Base-by-base conservation (phyloP, 1,140 invertebrate species). In the Ips typographus region DNA sequence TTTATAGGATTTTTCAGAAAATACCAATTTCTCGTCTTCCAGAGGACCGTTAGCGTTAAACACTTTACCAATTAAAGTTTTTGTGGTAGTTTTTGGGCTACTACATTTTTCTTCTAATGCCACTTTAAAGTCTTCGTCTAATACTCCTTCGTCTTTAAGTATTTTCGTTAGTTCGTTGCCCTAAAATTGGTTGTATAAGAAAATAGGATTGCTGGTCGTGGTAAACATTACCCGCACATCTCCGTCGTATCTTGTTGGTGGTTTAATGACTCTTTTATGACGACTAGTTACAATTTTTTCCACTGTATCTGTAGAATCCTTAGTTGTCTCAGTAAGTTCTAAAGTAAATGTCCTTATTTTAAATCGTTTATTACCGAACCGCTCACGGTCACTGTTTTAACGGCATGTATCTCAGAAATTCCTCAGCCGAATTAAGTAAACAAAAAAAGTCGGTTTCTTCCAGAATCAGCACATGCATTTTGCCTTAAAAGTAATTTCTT, bases 151-250 rank as follows among this genome's bases (percentile, higher is more conserved):
- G 75, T 91, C 87, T 73, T 85, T 85, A 65, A 91, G 88, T 72
- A 91, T 89, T 74, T 85, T 83, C 75, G 90, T 89, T 52, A 91
- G 79, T 81, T 91, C 90, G 80, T 89, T 89, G 1, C 89, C 90
- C 83, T 89, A 68, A 52, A 64, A 53, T 1, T 4, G 4, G 39
- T 6, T 58, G 2, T 36, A 36, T 44, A 44, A 44, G 22, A 40
- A 58, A 58, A 0, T 22, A 8, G 41, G 1, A 40, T 40, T 58
- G 38, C 41, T 41, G 39, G 5, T 5, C 5, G 56, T 58, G 7
- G 8, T 7, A 58, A 40, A 58, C 6, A 4, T 40, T 75, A 87
- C 86, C 79, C 86, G 88, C 8, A 91, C 85, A 69, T 84, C 85
- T 82, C 89, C 88, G 73, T 84, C 85, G 73, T 84, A 90, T 74